phyloP scores from a whole-genome alignment of 2,113 vertebrate genomes.

The Buteo buteo region DNA sequence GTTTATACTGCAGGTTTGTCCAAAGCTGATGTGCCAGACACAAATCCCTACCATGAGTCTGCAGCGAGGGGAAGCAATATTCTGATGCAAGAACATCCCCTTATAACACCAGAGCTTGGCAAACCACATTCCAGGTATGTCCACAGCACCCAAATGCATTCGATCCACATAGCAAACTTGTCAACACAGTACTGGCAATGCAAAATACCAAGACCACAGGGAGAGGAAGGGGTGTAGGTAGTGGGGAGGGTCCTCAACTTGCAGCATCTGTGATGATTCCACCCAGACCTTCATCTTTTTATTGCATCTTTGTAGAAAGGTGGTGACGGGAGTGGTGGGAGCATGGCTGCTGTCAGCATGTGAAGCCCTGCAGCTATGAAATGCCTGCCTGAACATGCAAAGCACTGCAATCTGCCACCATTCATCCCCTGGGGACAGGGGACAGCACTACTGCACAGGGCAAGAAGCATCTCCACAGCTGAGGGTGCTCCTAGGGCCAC shows the following conservation, averaged over 20 bases:
- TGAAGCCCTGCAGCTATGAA: background rate
- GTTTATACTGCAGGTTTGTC: background rate
- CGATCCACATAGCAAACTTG: background rate
- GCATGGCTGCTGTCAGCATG: background rate
- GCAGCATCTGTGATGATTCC: background rate
- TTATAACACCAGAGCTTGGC: background rate
- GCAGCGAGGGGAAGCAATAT: background rate
- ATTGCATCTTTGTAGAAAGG: background rate
- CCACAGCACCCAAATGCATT: background rate
- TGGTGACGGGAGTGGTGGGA: background rate
- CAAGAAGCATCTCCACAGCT: background rate
- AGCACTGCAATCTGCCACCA: background rate
- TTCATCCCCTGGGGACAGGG: background rate
- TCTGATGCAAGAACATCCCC: background rate
- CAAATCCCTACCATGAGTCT: background rate
- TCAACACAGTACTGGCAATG: background rate
- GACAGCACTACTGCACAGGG: background rate
- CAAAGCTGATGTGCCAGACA: background rate
- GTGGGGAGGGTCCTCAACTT: background rate
- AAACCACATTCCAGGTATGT: background rate
- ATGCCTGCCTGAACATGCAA: background rate
- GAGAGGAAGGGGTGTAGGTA: background rate
- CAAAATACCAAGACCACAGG: background rate
- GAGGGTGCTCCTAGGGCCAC: background rate
- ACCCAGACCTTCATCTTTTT: background rate